Evolutionary conservation across 2,888 invertebrate genomes (phyloP).

Genomic region (Campoplex nolae): DNA sequence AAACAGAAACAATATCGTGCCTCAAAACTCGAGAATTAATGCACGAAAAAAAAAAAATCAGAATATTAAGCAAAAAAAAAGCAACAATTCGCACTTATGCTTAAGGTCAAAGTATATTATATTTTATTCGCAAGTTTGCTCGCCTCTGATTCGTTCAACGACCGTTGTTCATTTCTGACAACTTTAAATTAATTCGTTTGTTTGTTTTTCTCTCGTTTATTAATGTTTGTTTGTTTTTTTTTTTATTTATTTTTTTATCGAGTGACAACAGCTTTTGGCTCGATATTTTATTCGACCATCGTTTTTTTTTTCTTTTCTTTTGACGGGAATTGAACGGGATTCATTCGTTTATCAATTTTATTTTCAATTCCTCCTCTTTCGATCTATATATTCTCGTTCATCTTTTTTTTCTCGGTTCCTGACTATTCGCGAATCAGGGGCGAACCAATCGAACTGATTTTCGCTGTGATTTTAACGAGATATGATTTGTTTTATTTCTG

Average conservation of each 20-base stretch:
- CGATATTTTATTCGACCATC: background rate
- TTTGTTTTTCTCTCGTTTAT: background rate
- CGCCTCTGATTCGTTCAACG: slow-evolving; percentile 78
- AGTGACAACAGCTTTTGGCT: background rate
- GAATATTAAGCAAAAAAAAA: slow-evolving; percentile 16
- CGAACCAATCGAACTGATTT: slow-evolving; percentile 77
- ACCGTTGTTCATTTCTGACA: slow-evolving; percentile 22
- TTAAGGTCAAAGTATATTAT: slow-evolving; percentile 72
- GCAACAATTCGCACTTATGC: slow-evolving; percentile 66
- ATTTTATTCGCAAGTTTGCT: slow-evolving; percentile 76
- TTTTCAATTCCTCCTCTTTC: background rate
- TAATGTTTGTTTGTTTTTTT: background rate
- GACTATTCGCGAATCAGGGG: slow-evolving; percentile 73
- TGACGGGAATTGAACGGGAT: background rate
- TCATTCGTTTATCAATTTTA: background rate
- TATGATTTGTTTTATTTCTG: slow-evolving; percentile 85
- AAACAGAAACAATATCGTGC: slow-evolving; percentile 23
- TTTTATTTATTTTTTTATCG: background rate
- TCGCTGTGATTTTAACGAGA: slow-evolving; percentile 81
- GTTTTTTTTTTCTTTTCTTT: background rate
- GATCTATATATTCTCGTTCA: slow-evolving; percentile 33
- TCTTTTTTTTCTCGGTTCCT: slow-evolving; percentile 36
- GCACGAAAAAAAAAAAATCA: slow-evolving; percentile 24
- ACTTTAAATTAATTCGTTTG: background rate
- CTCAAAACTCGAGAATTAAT: slow-evolving; percentile 55